A percentile compares a stretch with the other conserved stretches of the same genome.
Evolutionary conservation across 2,113 vertebrate genomes (phyloP).

Genomic region (Pardalotus punctatus): DNA sequence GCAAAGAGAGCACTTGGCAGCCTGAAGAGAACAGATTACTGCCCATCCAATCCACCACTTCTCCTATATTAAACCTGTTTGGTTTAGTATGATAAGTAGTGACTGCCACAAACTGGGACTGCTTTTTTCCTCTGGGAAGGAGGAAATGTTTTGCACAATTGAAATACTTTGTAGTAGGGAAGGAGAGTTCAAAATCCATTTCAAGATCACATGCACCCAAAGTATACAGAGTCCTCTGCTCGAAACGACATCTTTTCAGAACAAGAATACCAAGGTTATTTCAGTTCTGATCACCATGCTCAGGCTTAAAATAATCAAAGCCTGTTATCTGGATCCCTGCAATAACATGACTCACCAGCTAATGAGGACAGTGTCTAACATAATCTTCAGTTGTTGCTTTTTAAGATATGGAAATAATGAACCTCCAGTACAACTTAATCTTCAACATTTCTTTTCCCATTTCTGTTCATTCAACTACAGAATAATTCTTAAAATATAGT

Average conservation of each 20-base stretch:
- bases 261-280: conserved; percentile 13
- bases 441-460: not conserved
- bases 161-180: not conserved
- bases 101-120: not conserved
- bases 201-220: not conserved
- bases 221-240: not conserved
- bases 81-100: not conserved
- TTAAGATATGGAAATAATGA: conserved; percentile 27
- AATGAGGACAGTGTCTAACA: conserved; percentile 39
- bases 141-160: not conserved
- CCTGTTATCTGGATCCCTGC: conserved; percentile 22
- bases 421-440: not conserved
- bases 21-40: not conserved
- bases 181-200: not conserved
- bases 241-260: not conserved
- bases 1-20: not conserved
- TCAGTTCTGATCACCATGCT: not conserved
- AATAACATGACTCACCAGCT: conserved; percentile 50
- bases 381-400: conserved; percentile 15
- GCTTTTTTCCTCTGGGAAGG: not conserved
- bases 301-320: conserved; percentile 34
- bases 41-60: not conserved
- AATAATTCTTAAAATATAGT: not conserved
- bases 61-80: not conserved
- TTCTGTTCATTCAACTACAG: not conserved